Conservation (phyloP, 1,140 invertebrate genomes). For the Sycobia sp. region DNA sequence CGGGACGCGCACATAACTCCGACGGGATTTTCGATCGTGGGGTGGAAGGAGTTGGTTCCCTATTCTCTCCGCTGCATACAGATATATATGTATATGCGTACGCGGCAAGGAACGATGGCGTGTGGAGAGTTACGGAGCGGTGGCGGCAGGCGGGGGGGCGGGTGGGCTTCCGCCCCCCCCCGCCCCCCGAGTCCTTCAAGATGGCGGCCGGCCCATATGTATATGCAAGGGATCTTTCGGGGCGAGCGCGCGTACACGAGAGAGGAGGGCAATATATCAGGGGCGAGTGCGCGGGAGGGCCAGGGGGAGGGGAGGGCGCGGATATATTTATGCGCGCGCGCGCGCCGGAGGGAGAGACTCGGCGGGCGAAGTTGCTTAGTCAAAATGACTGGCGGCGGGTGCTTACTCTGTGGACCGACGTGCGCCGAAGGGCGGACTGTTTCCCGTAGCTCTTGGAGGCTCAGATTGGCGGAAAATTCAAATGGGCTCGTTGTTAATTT, state of each 20-base stretch:
- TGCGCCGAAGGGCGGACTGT: not conserved
- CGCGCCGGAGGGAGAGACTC: constrained; percentile 2
- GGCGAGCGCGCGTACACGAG: constrained; percentile 47
- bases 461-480: too few species aligned
- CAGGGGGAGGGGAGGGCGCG: not conserved
- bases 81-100: too few species aligned
- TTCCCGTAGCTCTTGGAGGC: too few species aligned
- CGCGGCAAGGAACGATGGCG: too few species aligned
- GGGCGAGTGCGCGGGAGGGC: constrained; percentile 18
- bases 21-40: constrained; percentile 62
- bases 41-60: constrained; percentile 50
- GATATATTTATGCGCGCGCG: not conserved
- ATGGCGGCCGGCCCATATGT: constrained; percentile 52
- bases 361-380: constrained; percentile 25
- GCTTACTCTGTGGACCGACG: not conserved
- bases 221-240: constrained; percentile 58
- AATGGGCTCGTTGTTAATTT: too few species aligned
- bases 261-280: constrained; percentile 60
- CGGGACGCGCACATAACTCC: constrained; percentile 60
- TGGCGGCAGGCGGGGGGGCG: constrained; percentile 28
- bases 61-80: too few species aligned
- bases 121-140: too few species aligned
- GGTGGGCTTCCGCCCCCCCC: too few species aligned
- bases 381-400: constrained; percentile 24
- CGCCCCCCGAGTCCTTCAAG: constrained; percentile 59